Percentiles rank a stretch among this genome's conserved stretches.
Conservation (phyloP, 2,888 invertebrate species). For the Chouioia cunea region DNA sequence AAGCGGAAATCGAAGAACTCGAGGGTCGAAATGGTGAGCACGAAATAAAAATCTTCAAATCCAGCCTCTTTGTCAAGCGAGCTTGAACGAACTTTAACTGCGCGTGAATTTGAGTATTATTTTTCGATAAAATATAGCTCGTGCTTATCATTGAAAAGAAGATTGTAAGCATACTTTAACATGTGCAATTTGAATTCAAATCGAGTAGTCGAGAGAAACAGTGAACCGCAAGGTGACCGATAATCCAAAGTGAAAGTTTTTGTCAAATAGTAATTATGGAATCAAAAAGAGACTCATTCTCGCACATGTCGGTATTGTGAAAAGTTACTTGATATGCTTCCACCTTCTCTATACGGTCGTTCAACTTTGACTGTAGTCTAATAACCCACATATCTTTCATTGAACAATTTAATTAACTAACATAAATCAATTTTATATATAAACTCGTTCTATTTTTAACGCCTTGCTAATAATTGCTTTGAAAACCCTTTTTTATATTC, state of each 20-base stretch:
- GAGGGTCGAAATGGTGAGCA: constrained; percentile 74
- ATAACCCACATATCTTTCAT: constrained; percentile 40
- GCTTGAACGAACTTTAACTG: no score
- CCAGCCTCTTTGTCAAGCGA: neutral
- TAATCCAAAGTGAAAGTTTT: constrained; percentile 29
- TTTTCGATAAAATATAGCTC: neutral
- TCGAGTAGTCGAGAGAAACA: neutral
- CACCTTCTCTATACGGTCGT: neutral
- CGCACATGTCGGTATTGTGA: constrained; percentile 23
- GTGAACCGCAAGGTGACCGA: no score
- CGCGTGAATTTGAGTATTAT: neutral
- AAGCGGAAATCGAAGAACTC: constrained; percentile 76
- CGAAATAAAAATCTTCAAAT: neutral
- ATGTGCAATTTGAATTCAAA: constrained; percentile 9
- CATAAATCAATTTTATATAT: neutral
- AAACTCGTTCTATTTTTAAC: no score
- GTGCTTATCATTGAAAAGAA: neutral
- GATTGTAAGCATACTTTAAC: constrained; percentile 8
- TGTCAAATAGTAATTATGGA: constrained; percentile 10
- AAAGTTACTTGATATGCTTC: constrained; percentile 38
- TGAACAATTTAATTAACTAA: constrained; percentile 22
- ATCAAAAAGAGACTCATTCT: constrained; percentile 15
- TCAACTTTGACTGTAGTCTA: constrained; percentile 26
- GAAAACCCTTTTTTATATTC: no score
- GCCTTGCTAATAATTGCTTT: no score